phyloP scores from a whole-genome alignment of 2,888 invertebrate species.

The Ischnus inquisitorius region DNA sequence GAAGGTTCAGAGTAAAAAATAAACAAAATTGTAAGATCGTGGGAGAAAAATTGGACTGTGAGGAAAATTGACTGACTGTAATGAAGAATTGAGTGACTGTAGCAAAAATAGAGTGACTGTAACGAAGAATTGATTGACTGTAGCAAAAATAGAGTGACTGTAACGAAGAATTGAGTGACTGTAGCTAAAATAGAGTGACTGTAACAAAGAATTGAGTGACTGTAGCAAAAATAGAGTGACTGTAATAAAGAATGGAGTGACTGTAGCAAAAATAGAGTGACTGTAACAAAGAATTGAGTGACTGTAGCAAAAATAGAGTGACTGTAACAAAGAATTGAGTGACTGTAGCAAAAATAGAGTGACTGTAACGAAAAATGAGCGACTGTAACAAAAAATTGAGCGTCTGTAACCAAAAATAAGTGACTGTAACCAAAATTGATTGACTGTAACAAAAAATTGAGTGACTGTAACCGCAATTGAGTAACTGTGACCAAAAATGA shows the following conservation, averaged over 20 bases:
- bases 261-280: neutral
- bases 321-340: neutral
- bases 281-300: neutral
- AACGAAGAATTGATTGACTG: neutral
- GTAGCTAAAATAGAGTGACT: neutral
- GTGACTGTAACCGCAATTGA: neutral
- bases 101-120: neutral
- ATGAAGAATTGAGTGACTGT: neutral
- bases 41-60: constrained; percentile 14
- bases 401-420: neutral
- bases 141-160: neutral
- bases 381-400: neutral
- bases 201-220: constrained; percentile 17
- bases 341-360: neutral
- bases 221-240: constrained; percentile 24
- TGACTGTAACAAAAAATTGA: constrained; percentile 29
- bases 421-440: constrained; percentile 10
- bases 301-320: neutral
- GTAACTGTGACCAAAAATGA: neutral
- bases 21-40: too few species aligned
- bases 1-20: neutral
- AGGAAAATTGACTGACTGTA: constrained; percentile 23
- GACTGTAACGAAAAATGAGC: neutral
- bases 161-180: neutral
- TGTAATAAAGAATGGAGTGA: neutral